Base-by-base conservation (phyloP, 2,113 vertebrate species). In the Lutjanus erythropterus region DNA sequence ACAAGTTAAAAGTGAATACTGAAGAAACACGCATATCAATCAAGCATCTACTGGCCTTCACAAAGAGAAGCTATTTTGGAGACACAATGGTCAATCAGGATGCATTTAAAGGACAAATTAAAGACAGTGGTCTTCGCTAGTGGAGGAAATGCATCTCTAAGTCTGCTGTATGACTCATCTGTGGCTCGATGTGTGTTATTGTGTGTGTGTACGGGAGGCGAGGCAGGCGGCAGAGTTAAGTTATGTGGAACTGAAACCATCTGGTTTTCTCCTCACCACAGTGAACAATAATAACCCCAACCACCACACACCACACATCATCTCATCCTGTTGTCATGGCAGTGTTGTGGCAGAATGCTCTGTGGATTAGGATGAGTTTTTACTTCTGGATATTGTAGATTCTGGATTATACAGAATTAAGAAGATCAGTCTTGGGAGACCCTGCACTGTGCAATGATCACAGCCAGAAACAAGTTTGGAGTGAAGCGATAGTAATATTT, bases 161-260 rank as follows among this genome's bases (percentile, higher is more conserved):
- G 46, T 69, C 41, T 1, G 8, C 37, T 59, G 83, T 39, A 42
- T 88, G 87, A 91, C 71, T 90, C 83, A 88, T 70, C 60, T 18
- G 52, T 23, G 59, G 55, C 56, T 11, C 62, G 35, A 44, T 29
- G 35, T 71, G 68, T 70, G 0, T 37, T 19, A 11, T 12, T 66
- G 31, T 66, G 31, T 23, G 53, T n/a, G 39, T 62, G 70, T 59
- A 49, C 53, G 59, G 10, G 53, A 52, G 56, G 44, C 4, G 62
- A 68, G 46, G 46, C 55, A 61, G 64, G 65, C 18, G 65, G 41
- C 68, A 61, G 75, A 81, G 68, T 47, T 80, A 74, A 61, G 65
- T 35, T 77, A 53, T 47, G 71, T 77, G 47, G 80, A 87, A 61
- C 55, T 75, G 61, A 85, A 74, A 77, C 52, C 74, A 88, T 83